Evolutionary conservation across 1,140 invertebrate species (phyloP), one percentile per base, ranked within the genome.

Genomic region (Megathymus violae): DNA sequence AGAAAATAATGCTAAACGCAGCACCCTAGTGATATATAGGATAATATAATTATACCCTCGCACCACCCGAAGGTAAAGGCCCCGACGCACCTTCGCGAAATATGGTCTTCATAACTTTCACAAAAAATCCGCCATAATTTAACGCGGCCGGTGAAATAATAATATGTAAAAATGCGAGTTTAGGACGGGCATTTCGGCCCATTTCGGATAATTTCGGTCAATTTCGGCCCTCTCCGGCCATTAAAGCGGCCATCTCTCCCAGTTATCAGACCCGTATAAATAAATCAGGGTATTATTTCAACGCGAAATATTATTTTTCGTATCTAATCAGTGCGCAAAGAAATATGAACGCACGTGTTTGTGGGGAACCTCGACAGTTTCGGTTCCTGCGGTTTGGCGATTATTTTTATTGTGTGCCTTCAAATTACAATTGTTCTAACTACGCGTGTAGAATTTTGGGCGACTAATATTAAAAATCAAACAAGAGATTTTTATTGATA

Each of bases 231-330:
- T 50, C 69, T 64, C 68, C 73, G 62, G 62, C 76, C 78, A 83
- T 87, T 85, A 87, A 70, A 69, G 74, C 67, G 67, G 69, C 76
- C 83, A 80, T 82, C 82, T 74, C 71, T 72, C 76, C 67, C 76
- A 76, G 74, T 84, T 84, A 84, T 88, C 85, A 80, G 63, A 62
- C 76, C 70, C 69, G 22, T 61, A 62, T 58, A 69, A 76, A 86
- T 86, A 84, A 85, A 88, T 88, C 80, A 80, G 61, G 74, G 78
- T 82, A 83, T 83, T 88, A 88, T 83, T 83, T 76, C 72, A 69
- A 62, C 72, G 69, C 71, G 71, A 80, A 78, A 80, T 80, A 82
- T 77, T 78, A 75, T 76, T 78, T 76, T 81, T 72, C 78, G 83
- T 88, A 88, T 85, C 82, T 88, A 85, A 87, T 85, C 84, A 85